These are phyloP conservation scores for Ischnus inquisitorius DNA, from an alignment of 2,888 invertebrate genomes.

Conservation along the genomic window DNA sequence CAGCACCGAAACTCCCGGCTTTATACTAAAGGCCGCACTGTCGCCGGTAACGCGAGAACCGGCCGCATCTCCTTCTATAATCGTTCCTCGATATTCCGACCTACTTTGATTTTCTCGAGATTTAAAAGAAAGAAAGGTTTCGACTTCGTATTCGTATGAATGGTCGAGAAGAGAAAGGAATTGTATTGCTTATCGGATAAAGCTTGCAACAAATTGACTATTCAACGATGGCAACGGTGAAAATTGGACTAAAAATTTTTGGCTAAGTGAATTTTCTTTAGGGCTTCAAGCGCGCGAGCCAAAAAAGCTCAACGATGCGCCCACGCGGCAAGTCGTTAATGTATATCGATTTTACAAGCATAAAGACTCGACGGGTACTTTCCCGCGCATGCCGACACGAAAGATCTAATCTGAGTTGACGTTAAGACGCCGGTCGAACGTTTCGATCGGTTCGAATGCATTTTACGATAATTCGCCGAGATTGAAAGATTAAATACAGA, in stretches of 20 bases:
- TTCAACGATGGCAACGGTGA: constrained; percentile 9
- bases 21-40: constrained; percentile 21
- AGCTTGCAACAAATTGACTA: constrained; percentile 58
- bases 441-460: constrained; percentile 27
- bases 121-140: background rate
- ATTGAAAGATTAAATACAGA: background rate
- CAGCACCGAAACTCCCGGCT: constrained; percentile 34
- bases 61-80: constrained; percentile 49
- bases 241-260: constrained; percentile 42
- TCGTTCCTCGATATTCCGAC: constrained; percentile 40
- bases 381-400: constrained; percentile 66
- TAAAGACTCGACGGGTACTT: constrained; percentile 64
- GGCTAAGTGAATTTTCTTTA: constrained; percentile 13
- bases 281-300: constrained; percentile 25
- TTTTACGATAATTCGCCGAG: constrained; percentile 18
- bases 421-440: constrained; percentile 27
- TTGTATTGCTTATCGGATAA: constrained; percentile 7
- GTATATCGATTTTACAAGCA: constrained; percentile 69
- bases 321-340: constrained; percentile 68
- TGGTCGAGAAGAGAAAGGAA: constrained; percentile 8
- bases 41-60: constrained; percentile 35
- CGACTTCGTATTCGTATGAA: background rate
- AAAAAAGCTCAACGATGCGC: constrained; percentile 50
- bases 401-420: constrained; percentile 57
- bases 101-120: constrained; percentile 15